These are phyloP conservation scores for Phaethon lepturus DNA, from an alignment of 2,113 vertebrate species.

Conservation along the genomic window DNA sequence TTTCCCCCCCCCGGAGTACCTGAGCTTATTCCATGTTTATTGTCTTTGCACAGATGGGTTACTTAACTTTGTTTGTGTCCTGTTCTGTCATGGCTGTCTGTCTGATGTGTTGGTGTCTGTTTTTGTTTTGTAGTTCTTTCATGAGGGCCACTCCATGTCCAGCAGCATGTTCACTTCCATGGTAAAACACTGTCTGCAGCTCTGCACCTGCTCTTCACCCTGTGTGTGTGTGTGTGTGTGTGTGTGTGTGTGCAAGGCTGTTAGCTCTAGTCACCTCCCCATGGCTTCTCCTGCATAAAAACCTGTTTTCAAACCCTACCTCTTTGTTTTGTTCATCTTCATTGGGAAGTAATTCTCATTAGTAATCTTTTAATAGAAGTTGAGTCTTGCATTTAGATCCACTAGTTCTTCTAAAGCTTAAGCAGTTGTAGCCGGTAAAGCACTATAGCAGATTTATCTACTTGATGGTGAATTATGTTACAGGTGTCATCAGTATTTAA, in stretches of 20 bases:
- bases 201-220: neutral
- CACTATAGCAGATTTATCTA: neutral
- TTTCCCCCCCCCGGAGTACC: neutral
- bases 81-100: neutral
- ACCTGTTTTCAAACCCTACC: neutral
- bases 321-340: neutral
- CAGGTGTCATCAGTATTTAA: neutral
- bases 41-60: neutral
- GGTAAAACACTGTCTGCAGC: constrained; percentile 78
- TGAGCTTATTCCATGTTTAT: neutral
- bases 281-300: neutral
- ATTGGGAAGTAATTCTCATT: neutral
- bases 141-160: constrained; percentile 80
- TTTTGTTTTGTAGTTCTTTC: constrained; percentile 86
- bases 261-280: neutral
- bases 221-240: neutral
- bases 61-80: neutral
- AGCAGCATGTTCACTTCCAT: constrained; percentile 83
- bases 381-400: neutral
- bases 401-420: neutral
- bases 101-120: constrained; percentile 33
- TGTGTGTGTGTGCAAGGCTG: neutral
- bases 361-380: neutral
- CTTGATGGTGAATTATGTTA: neutral
- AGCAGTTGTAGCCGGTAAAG: neutral